Percentiles rank a stretch among this genome's conserved stretches.
These are phyloP conservation scores for Solenodon paradoxus DNA, from an alignment of 2,113 vertebrate species.

Conservation along the genomic window DNA sequence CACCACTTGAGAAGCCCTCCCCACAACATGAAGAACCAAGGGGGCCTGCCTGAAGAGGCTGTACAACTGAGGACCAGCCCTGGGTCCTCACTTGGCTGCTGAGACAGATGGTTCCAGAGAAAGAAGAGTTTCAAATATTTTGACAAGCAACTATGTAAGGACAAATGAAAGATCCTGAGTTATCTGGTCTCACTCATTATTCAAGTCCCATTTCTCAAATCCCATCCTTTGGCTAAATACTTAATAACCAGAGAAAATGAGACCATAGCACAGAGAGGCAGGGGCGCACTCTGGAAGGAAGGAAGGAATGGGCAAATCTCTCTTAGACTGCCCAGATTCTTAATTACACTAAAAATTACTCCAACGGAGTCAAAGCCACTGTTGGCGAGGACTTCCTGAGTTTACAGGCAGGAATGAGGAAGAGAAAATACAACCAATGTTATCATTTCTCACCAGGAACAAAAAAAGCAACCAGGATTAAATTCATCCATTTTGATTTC, in stretches of 20 bases:
- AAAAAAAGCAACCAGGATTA: background rate
- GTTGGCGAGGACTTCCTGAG: background rate
- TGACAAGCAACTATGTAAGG: background rate
- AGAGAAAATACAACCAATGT: background rate
- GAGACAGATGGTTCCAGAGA: background rate
- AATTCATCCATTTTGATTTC: background rate
- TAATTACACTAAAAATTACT: background rate
- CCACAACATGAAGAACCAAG: background rate
- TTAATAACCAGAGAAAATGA: background rate
- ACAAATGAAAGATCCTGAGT: background rate
- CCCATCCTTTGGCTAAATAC: background rate
- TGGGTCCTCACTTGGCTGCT: too few relatives aligned
- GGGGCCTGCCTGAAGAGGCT: too few relatives aligned
- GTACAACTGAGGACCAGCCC: too few relatives aligned
- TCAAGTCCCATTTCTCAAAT: background rate
- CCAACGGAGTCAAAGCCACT: background rate
- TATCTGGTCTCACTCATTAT: accelerated
- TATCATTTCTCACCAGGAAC: background rate
- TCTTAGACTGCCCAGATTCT: background rate
- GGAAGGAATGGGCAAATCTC: background rate
- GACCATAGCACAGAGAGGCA: background rate
- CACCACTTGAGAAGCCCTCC: background rate
- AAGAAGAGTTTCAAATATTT: background rate
- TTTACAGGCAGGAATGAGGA: background rate
- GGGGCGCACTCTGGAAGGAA: background rate